phyloP scores from a whole-genome alignment of 2,113 vertebrate genomes.

The Mesitornis unicolor region DNA sequence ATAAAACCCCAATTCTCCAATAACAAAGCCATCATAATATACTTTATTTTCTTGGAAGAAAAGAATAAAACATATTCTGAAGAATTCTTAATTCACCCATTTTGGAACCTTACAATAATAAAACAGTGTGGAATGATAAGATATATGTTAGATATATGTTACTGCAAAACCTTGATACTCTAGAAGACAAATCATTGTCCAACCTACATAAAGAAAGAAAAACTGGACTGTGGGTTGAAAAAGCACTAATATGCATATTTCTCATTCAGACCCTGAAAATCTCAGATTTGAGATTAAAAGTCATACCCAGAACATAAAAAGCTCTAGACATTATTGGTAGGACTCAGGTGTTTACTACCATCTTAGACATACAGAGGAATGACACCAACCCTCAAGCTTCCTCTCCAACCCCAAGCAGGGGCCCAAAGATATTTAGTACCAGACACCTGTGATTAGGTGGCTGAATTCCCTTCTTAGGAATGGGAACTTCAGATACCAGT shows the following conservation, averaged over 20 bases:
- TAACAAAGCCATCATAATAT: neutral
- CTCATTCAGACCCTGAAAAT: neutral
- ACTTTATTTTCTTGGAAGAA: neutral
- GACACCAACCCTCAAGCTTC: neutral
- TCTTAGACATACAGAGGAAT: neutral
- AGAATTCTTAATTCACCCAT: neutral
- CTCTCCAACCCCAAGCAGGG: neutral
- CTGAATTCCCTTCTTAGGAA: neutral
- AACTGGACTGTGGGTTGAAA: neutral
- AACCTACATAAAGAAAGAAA: neutral
- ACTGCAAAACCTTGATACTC: neutral
- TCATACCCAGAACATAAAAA: neutral
- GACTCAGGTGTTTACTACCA: neutral
- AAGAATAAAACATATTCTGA: neutral
- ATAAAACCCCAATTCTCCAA: neutral
- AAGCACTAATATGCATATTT: neutral
- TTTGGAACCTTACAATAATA: neutral
- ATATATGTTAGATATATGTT: neutral
- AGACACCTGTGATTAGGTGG: neutral
- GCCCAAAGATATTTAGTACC: neutral
- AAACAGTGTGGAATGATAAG: neutral
- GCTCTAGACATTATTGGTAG: neutral
- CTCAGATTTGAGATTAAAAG: neutral
- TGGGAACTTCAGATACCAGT: neutral
- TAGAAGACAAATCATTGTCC: neutral